phyloP scores from a whole-genome alignment of 2,888 invertebrate species.

The Drosophila longiperda region DNA sequence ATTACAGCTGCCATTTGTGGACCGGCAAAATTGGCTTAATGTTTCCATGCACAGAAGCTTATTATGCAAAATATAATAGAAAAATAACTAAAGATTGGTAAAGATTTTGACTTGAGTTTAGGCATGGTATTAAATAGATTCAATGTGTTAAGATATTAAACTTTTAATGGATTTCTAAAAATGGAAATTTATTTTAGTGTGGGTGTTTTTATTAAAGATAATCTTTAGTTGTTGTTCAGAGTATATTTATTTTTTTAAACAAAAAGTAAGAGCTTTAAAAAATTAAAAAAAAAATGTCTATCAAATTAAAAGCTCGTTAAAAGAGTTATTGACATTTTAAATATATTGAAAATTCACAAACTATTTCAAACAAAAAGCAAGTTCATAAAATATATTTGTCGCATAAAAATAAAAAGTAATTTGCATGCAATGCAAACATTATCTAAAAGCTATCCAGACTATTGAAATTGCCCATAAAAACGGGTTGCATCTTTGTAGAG shows the following conservation, averaged over 20 bases:
- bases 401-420: conserved; percentile 38
- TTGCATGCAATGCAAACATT: conserved; percentile 31
- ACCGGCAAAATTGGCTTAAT: conserved; percentile 39
- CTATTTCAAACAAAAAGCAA: conserved; percentile 14
- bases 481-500: conserved; percentile 63
- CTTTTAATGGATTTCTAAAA: neutral
- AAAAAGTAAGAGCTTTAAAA: neutral
- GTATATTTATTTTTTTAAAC: neutral
- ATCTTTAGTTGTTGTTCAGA: neutral
- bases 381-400: conserved; percentile 36
- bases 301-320: neutral
- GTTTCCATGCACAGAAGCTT: conserved; percentile 56
- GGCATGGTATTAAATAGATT: conserved; percentile 8
- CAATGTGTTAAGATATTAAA: conserved; percentile 1
- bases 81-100: neutral
- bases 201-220: neutral
- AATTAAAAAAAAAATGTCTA: neutral
- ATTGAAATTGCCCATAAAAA: conserved; percentile 47
- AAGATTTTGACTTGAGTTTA: neutral
- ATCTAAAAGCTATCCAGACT: conserved; percentile 32
- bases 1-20: conserved; percentile 50
- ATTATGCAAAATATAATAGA: conserved; percentile 4
- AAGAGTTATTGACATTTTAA: neutral
- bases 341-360: conserved; percentile 15
- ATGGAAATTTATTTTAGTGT: neutral